Conservation (phyloP, 2,797 vertebrate species). For the Etheostoma perlongum region DNA sequence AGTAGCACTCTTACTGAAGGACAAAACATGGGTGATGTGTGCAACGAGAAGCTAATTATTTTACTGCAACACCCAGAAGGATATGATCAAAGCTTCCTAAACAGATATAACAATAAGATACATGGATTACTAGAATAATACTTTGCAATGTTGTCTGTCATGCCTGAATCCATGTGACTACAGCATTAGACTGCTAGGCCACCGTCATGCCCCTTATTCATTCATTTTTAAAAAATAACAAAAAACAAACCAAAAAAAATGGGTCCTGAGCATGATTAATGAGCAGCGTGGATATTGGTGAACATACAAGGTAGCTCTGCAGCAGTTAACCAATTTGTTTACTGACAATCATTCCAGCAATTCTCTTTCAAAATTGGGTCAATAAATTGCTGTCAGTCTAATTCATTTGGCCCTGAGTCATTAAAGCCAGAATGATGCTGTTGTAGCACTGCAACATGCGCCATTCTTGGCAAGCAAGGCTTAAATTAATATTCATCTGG, state of each 20-base stretch:
- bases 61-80: too few relatives aligned
- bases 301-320: slow-evolving; percentile 27
- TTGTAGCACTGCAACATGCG: slow-evolving; percentile 51
- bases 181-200: not conserved
- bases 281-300: slow-evolving; percentile 13
- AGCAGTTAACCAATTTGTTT: slow-evolving; percentile 61
- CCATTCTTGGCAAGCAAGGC: slow-evolving; percentile 61
- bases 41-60: too few relatives aligned
- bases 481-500: slow-evolving; percentile 71
- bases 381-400: slow-evolving; percentile 78
- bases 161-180: too few relatives aligned
- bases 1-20: too few relatives aligned
- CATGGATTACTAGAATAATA: too few relatives aligned
- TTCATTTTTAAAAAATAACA: not conserved
- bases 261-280: slow-evolving; percentile 23
- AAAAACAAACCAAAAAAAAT: not conserved
- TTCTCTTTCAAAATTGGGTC: slow-evolving; percentile 75
- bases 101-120: too few relatives aligned
- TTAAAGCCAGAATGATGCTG: slow-evolving; percentile 67
- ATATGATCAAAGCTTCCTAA: too few relatives aligned
- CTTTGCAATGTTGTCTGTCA: too few relatives aligned
- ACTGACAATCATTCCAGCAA: slow-evolving; percentile 69
- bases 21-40: too few relatives aligned
- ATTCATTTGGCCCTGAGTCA: slow-evolving; percentile 76
- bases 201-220: not conserved